Base-by-base conservation (phyloP, 2,888 invertebrate species). In the Leptothorax acervorum region DNA sequence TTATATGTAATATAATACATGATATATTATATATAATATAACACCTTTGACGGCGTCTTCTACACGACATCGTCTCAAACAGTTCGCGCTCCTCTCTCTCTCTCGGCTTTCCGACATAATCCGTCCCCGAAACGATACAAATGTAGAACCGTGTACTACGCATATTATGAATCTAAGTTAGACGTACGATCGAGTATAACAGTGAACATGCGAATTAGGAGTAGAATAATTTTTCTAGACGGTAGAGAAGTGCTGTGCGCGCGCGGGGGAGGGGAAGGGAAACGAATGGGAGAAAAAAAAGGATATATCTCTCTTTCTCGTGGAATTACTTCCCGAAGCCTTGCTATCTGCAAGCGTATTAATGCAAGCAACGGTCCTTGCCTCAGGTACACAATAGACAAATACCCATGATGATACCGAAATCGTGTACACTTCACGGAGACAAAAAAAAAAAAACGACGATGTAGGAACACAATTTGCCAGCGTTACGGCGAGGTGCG, bases 111-210 rank as follows among this genome's bases (percentile, higher is more conserved):
- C 88, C 91, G 92, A 91, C 90, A 89, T 88, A 91, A 92, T 92
- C 92, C 92, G 92, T 92, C 92, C 92, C 91, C 91, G 87, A 90
- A 35, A 90, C 60, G 87, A 92, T 89, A 89, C 89, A 87, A 90
- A 90, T 82, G 86, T 89, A 92, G 87, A 85, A 85, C 89, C 92
- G 88, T 91, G 89, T 90, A 89, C 86, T 88, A 88, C 85, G 83
- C 89, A 86, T 89, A 87, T 86, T 68, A 89, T 88, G 88, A 62
- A 90, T 90, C 88, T 88, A 88, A 85, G 84, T 85, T 86, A 83
- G 79, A 87, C 89, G 86, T 90, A 88, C 86, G 90, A 89, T 91
- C 89, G 88, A 92, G 82, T 89, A 90, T 91, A 88, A 89, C 86
- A 88, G 88, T 90, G 89, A 90, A 90, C 88, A 79, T 79, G 90